Conservation (phyloP, 2,888 invertebrate genomes). For the Miltochrista miniata region DNA sequence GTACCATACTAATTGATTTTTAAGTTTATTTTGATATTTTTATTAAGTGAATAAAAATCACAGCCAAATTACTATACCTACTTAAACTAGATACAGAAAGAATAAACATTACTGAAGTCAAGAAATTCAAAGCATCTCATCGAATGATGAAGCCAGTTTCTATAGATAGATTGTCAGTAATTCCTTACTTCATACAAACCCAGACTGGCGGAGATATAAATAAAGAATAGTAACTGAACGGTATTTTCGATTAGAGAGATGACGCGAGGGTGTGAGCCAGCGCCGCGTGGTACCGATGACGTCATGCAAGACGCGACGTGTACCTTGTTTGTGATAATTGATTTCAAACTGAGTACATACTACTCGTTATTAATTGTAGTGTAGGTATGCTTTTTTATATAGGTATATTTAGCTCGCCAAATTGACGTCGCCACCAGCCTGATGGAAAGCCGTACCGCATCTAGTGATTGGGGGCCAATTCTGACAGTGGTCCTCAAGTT, state of each 20-base stretch:
- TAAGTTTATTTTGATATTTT: too few relatives aligned
- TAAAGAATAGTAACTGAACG: conserved; percentile 51
- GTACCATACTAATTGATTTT: too few relatives aligned
- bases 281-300: conserved; percentile 43
- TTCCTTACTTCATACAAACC: conserved; percentile 43
- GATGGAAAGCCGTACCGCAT: too few relatives aligned
- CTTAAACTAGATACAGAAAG: too few relatives aligned
- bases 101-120: too few relatives aligned
- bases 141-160: conserved; percentile 18
- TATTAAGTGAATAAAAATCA: too few relatives aligned
- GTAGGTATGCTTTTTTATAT: too few relatives aligned
- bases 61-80: too few relatives aligned
- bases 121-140: too few relatives aligned
- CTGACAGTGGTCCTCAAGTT: background rate
- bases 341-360: conserved; percentile 9
- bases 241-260: conserved; percentile 56
- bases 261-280: conserved; percentile 45
- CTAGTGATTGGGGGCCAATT: too few relatives aligned
- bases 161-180: conserved; percentile 45
- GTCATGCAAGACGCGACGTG: conserved; percentile 40
- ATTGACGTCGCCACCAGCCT: background rate
- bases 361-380: background rate
- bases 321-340: conserved; percentile 31
- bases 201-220: conserved; percentile 51
- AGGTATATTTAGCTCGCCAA: background rate